Percentiles rank a stretch among this genome's conserved stretches.
Conservation (phyloP, 2,888 invertebrate genomes). For the Ashinkailepas kermadecensis region DNA sequence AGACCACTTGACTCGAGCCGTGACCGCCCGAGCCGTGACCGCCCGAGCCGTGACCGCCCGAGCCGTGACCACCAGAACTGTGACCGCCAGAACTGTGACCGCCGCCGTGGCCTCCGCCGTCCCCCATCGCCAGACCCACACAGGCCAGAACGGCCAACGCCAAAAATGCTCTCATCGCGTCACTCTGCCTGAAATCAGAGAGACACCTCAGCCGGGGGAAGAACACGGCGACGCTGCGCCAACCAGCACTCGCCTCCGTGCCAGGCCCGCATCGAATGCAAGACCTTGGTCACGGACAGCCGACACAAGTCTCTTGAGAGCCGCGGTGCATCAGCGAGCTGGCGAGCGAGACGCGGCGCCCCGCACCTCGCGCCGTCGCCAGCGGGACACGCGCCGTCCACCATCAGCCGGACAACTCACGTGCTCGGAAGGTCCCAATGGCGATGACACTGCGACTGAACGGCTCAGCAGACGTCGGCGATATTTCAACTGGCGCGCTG, state of each 20-base stretch:
- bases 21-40: background rate
- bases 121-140: background rate
- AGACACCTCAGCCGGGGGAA: no score
- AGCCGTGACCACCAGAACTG: background rate
- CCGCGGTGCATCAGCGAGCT: no score
- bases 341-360: no score
- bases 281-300: no score
- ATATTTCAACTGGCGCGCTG: background rate
- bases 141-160: slow-evolving; percentile 3
- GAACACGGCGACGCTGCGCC: no score
- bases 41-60: background rate
- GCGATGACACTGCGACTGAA: background rate
- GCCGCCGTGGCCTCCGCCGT: background rate
- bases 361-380: background rate
- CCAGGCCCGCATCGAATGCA: no score
- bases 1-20: background rate
- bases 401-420: background rate
- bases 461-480: background rate
- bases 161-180: background rate
- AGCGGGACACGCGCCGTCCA: background rate
- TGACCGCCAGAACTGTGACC: background rate
- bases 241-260: no score
- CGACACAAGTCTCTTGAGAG: no score
- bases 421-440: background rate
- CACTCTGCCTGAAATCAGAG: no score